Evolutionary conservation across 2,888 invertebrate genomes (phyloP).

Genomic region (Ophraella communa): DNA sequence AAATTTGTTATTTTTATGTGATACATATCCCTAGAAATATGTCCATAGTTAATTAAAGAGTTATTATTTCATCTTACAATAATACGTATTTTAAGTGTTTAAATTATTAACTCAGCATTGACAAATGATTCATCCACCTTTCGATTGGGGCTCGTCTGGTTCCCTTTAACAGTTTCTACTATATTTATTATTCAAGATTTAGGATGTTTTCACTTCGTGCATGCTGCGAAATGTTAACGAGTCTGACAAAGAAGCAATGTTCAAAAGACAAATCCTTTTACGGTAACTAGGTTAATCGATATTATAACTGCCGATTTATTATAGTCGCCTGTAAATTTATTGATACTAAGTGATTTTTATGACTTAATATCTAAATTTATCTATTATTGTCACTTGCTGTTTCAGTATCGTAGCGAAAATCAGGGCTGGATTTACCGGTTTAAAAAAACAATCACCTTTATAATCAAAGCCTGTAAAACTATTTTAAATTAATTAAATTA

Average conservation of each 20-base stretch:
- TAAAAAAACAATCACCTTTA: too few species aligned
- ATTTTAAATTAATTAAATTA: too few species aligned
- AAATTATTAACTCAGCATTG: too few species aligned
- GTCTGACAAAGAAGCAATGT: not conserved
- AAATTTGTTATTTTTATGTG: too few species aligned
- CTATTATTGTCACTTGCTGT: not conserved
- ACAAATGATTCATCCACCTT: not conserved
- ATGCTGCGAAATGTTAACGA: not conserved
- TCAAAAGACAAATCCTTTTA: constrained; percentile 2
- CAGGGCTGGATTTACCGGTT: too few species aligned
- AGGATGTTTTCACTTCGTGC: constrained; percentile 2
- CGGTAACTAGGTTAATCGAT: not conserved
- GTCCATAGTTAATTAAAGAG: too few species aligned
- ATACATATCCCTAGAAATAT: too few species aligned
- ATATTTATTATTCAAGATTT: not conserved
- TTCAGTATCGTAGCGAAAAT: not conserved
- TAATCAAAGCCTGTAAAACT: too few species aligned
- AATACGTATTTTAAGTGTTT: too few species aligned
- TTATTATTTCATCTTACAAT: too few species aligned
- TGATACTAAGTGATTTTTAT: not conserved
- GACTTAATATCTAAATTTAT: not conserved
- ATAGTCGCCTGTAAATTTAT: not conserved
- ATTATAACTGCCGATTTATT: constrained; percentile 3
- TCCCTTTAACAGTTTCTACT: not conserved
- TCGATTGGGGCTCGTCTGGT: not conserved